Evolutionary conservation across 2,888 invertebrate genomes (phyloP).

Genomic region (Acheta domesticus): DNA sequence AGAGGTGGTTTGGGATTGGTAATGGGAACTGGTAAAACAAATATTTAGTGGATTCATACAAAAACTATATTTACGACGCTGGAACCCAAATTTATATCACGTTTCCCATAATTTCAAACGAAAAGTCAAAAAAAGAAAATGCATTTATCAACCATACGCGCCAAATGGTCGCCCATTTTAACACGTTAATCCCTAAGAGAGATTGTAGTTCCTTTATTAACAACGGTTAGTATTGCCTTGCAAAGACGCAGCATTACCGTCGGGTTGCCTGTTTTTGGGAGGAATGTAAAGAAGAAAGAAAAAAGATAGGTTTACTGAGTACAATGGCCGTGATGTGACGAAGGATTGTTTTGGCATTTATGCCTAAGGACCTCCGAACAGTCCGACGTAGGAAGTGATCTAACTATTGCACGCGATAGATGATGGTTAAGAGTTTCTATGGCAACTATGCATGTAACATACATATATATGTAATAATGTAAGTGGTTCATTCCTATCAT

Average conservation of each 20-base stretch:
- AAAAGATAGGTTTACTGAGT: not conserved
- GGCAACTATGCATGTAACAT: not conserved
- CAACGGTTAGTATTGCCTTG: not conserved
- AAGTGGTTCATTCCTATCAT: slow-evolving; percentile 3
- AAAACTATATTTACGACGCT: slow-evolving; percentile 2
- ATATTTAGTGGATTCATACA: not conserved
- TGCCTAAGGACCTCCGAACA: not conserved
- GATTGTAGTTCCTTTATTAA: slow-evolving; percentile 11
- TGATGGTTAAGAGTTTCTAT: not conserved
- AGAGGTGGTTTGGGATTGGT: slow-evolving; percentile 18
- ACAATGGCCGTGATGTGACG: not conserved
- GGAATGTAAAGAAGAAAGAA: not conserved
- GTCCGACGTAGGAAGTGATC: not conserved
- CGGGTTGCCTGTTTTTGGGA: not conserved
- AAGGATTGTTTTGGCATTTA: not conserved
- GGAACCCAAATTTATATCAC: not conserved
- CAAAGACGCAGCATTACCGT: not conserved
- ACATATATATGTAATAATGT: not conserved
- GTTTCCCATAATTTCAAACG: slow-evolving; percentile 5
- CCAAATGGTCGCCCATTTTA: not conserved
- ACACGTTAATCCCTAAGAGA: not conserved
- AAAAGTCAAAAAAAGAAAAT: slow-evolving; percentile 1
- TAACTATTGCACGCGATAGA: not conserved
- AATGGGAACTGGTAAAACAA: not conserved
- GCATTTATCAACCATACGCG: not conserved